Conservation (phyloP, 2,888 invertebrate species). For the Oligia strigilis region DNA sequence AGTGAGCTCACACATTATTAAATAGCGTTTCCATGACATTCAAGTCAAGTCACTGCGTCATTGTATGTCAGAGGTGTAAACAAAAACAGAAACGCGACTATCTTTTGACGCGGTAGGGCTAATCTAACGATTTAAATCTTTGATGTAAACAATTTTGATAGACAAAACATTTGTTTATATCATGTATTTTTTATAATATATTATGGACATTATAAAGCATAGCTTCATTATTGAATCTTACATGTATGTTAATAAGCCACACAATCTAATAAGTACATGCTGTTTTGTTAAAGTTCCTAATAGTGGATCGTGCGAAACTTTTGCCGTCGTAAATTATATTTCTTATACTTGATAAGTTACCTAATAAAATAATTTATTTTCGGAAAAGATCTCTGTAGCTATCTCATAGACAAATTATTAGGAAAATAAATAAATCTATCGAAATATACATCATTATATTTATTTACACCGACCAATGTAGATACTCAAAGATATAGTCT, state of each 20-base stretch:
- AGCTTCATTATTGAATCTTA: constrained; percentile 56
- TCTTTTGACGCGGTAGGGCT: neutral
- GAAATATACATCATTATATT: constrained; percentile 57
- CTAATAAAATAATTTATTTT: constrained; percentile 67
- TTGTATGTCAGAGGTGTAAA: neutral
- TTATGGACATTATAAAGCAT: constrained; percentile 50
- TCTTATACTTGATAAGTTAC: constrained; percentile 62
- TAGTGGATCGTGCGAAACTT: constrained; percentile 62
- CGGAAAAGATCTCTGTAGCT: constrained; percentile 67
- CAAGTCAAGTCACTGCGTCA: neutral
- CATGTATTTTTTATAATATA: constrained; percentile 62
- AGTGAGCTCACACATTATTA: neutral
- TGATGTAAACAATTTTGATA: constrained; percentile 31
- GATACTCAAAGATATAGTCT: constrained; percentile 53
- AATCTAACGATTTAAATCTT: neutral
- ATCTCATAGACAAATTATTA: constrained; percentile 57
- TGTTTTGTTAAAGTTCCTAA: constrained; percentile 68
- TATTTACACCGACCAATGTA: constrained; percentile 66
- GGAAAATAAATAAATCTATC: constrained; percentile 52
- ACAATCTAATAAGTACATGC: constrained; percentile 45
- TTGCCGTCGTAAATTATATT: constrained; percentile 61
- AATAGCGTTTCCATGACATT: neutral
- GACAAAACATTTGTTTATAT: constrained; percentile 49
- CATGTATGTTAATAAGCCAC: constrained; percentile 39
- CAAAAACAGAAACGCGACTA: neutral